Evolutionary conservation across 2,113 vertebrate species (phyloP), one percentile per base, ranked within the genome.

Genomic region (Lagopus muta): DNA sequence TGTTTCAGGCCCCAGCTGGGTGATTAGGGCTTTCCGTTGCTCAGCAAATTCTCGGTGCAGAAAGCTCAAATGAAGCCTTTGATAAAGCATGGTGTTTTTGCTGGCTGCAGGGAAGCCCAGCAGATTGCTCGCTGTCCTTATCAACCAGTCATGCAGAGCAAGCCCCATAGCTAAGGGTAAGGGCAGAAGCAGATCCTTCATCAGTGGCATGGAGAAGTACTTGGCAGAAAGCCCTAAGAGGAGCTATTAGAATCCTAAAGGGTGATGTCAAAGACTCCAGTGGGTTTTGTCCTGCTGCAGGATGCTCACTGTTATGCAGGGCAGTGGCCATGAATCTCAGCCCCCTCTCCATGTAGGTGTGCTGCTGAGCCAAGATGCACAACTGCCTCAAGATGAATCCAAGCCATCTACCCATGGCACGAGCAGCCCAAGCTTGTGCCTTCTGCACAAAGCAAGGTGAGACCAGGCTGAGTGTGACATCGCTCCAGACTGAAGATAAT

Each of bases 281-380:
- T 67, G 65, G 43, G 15, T 47, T 48, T 34, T 32, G 32, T 34
- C 17, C 66, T 25, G 32, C 78, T 87, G 69, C 50, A 48, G 20
- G 1, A 1, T 74, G 78, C 34, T 87, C 0, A 0, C 18, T 71
- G 66, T 62, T 64, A 21, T 12, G 32, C 78, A 66, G 65, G 52
- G 42, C n/a, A 62, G 78, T 3, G 1, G 57, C 71, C 8, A 1
- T 19, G 6, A 61, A n/a, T 54, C 76, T 62, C 76, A 38, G 18
- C 22, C 19, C 61, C 43, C 40, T 4, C 34, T 28, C n/a, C 10
- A 17, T 19, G 24, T 54, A 45, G 2, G 2, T 10, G n/a, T 38
- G 61, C 60, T 0, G 10, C 65, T 71, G 66, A 80, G n/a, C 64
- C 0, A 4, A 28, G 61, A 4, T 24, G 10, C 2, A 3, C 58